A percentile compares a stretch with the other conserved stretches of the same genome.
These are phyloP conservation scores for Rhombomys opimus DNA, from an alignment of 2,113 vertebrate genomes.

Conservation along the genomic window DNA sequence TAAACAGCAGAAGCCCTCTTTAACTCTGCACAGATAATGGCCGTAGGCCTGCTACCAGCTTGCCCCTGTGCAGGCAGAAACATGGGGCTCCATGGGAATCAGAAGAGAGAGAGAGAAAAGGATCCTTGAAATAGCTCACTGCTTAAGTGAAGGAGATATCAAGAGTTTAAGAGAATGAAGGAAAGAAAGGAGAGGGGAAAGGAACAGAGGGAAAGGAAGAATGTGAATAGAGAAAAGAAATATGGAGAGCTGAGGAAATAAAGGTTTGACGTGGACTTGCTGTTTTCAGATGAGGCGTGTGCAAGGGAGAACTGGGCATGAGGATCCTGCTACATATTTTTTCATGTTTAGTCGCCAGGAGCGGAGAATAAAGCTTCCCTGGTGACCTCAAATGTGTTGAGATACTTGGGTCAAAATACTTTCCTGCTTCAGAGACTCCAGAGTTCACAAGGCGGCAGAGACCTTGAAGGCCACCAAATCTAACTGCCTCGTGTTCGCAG, in stretches of 20 bases:
- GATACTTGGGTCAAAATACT: background rate
- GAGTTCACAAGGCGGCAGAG: background rate
- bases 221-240: background rate
- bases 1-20: background rate
- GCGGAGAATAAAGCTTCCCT: background rate
- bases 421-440: constrained; percentile 36
- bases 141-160: background rate
- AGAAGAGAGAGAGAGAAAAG: background rate
- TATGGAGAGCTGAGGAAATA: background rate
- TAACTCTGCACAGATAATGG: background rate
- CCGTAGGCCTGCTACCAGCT: background rate
- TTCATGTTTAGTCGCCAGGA: background rate
- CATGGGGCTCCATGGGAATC: background rate
- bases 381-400: background rate
- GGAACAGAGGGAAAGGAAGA: background rate
- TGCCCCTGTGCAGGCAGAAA: background rate
- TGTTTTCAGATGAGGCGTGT: background rate
- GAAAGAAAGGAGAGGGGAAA: background rate
- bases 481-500: background rate
- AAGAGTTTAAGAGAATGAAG: constrained; percentile 17
- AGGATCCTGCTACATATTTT: background rate
- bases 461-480: background rate
- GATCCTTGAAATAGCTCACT: background rate
- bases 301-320: background rate
- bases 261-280: background rate